Evolutionary conservation across 2,888 invertebrate species (phyloP).

Genomic region (Ectropis crepuscularia): DNA sequence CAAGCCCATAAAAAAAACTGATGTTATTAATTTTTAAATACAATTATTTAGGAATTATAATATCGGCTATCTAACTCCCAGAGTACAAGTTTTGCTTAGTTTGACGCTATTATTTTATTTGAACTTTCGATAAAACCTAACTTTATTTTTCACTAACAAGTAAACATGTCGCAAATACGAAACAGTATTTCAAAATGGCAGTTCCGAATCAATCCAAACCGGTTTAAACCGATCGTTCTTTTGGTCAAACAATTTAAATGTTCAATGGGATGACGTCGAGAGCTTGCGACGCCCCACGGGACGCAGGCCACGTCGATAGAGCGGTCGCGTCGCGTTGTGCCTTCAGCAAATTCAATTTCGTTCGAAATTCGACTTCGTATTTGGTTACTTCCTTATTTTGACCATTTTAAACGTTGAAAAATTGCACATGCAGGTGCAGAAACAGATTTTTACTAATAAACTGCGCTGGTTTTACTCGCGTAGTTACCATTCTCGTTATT

Average conservation of each 20-base stretch:
- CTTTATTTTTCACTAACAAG: too few relatives aligned
- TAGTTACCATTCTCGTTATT: too few relatives aligned
- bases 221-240: constrained; percentile 2
- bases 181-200: background rate
- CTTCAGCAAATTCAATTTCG: constrained; percentile 71
- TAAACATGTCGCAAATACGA: too few relatives aligned
- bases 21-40: too few relatives aligned
- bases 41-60: too few relatives aligned
- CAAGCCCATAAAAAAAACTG: too few relatives aligned
- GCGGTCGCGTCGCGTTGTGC: constrained; percentile 47
- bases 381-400: constrained; percentile 62
- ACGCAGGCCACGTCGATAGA: constrained; percentile 50
- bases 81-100: too few relatives aligned
- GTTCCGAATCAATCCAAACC: background rate
- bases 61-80: too few relatives aligned
- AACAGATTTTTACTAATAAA: too few relatives aligned
- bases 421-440: background rate
- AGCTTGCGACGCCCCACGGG: constrained; percentile 55
- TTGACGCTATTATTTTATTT: too few relatives aligned
- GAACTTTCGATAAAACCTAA: too few relatives aligned
- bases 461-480: too few relatives aligned
- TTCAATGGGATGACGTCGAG: constrained; percentile 45
- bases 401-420: constrained; percentile 15
- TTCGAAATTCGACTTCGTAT: constrained; percentile 58
- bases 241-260: constrained; percentile 50